Evolutionary conservation across 2,888 invertebrate species (phyloP), one percentile per base, ranked within the genome.

Genomic region (Pristionchus arcanus): DNA sequence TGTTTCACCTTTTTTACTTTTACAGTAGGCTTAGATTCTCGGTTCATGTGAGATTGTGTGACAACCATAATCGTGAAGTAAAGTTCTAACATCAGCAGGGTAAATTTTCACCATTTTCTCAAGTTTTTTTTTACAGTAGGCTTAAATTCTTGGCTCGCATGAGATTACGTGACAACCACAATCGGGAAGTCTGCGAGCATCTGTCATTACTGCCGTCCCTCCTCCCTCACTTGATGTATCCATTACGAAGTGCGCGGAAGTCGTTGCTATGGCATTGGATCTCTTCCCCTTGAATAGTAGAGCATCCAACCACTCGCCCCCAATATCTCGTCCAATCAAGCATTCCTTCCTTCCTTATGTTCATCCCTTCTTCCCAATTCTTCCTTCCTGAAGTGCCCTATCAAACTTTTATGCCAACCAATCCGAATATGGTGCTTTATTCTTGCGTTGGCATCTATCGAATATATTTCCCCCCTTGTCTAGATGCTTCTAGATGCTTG

Each of bases 181-280:
- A n/a, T 63, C 63, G 63, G n/a, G 63, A 63, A n/a, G 63, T 63
- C 63, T 63, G 63, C 3, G 74, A 0, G 37, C 37, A 74, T 74
- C 74, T 74, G 53, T 21, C 81, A 49, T 28, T 81, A 81, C 25
- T 81, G 34, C 81, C 81, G 28, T 3, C 34, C 28, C 49, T 31
- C 34, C 71, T 13, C 31, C 71, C 63, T 25, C 63, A 25, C 37
- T 34, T 34, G 71, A 74, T 53, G 81, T 81, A 49, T 81, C 49
- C 81, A 74, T 74, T 74, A 37, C 21, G 37, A 28, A 53, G 81
- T 49, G 81, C 81, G 49, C 49, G 81, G 81, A 81, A 81, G 81
- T 49, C 49, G 81, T 81, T 81, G 81, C 81, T 81, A 81, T 81
- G 81, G 16, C 49, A 81, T 74, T 74, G 74, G 74, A 74, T 81